A percentile compares a stretch with the other conserved stretches of the same genome.
Conservation (phyloP, 2,113 vertebrate species). For the Setophaga petechia region DNA sequence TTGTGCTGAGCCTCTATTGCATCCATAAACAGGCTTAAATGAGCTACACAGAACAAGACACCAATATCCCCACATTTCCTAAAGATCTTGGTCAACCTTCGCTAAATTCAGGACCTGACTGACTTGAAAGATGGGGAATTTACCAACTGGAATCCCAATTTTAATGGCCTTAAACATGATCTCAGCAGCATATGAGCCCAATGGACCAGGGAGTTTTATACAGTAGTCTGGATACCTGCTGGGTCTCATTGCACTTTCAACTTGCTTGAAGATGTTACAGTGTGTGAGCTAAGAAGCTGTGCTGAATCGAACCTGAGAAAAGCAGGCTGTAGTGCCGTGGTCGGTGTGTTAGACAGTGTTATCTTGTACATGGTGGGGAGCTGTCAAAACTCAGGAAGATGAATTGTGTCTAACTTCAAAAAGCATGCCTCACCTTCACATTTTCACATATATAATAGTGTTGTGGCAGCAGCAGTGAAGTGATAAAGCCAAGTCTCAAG, state of each 20-base stretch:
- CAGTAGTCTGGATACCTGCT: not conserved
- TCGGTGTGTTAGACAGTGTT: not conserved
- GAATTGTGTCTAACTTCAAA: not conserved
- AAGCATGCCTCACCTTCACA: not conserved
- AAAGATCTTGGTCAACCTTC: not conserved
- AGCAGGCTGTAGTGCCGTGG: not conserved
- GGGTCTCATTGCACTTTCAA: not conserved
- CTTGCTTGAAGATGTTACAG: not conserved
- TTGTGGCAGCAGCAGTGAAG: not conserved
- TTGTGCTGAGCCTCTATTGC: not conserved
- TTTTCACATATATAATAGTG: not conserved
- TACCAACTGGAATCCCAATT: not conserved
- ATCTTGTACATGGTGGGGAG: not conserved
- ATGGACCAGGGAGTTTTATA: not conserved
- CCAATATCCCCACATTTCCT: not conserved
- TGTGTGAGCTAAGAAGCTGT: not conserved
- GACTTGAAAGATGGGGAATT: not conserved
- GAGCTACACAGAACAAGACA: not conserved
- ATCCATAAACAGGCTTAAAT: not conserved
- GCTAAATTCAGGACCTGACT: not conserved
- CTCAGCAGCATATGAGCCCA: not conserved
- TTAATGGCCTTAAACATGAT: not conserved
- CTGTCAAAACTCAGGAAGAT: constrained; percentile 6
- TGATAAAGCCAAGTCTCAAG: constrained; percentile 5
- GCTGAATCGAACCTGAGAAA: not conserved